Evolutionary conservation across 2,888 invertebrate genomes (phyloP).

Genomic region (Melinopterus prodromus): DNA sequence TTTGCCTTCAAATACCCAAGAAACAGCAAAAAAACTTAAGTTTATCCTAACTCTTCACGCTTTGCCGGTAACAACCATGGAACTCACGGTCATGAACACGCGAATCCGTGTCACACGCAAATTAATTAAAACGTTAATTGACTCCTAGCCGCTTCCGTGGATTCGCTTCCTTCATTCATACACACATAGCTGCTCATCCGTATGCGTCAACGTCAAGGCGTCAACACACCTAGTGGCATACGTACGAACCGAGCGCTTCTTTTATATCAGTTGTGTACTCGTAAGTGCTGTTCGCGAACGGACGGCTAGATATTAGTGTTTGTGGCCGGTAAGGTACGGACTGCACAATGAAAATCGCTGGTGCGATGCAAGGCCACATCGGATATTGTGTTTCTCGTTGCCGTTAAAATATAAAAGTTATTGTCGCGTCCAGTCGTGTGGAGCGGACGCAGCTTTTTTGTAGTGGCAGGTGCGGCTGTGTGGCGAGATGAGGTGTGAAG

Average conservation of each 20-base stretch:
- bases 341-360: slow-evolving; percentile 15
- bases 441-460: slow-evolving; percentile 19
- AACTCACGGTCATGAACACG: slow-evolving; percentile 4
- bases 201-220: neutral
- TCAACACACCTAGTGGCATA: slow-evolving; percentile 4
- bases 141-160: neutral
- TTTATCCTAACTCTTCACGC: neutral
- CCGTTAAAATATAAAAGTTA: slow-evolving; percentile 19
- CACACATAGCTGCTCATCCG: neutral
- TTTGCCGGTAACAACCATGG: neutral
- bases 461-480: slow-evolving; percentile 17
- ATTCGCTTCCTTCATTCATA: neutral
- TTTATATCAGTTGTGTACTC: neutral
- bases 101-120: slow-evolving; percentile 4
- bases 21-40: neutral
- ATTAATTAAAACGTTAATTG: slow-evolving; percentile 4
- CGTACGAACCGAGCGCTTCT: neutral
- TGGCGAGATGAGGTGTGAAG: slow-evolving; percentile 8
- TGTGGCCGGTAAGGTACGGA: neutral
- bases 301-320: neutral
- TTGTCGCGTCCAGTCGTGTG: slow-evolving; percentile 15
- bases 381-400: slow-evolving; percentile 21
- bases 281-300: neutral
- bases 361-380: slow-evolving; percentile 15
- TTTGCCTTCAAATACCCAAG: neutral